phyloP scores from a whole-genome alignment of 1,140 invertebrate genomes.

The Parapsyche elsis region DNA sequence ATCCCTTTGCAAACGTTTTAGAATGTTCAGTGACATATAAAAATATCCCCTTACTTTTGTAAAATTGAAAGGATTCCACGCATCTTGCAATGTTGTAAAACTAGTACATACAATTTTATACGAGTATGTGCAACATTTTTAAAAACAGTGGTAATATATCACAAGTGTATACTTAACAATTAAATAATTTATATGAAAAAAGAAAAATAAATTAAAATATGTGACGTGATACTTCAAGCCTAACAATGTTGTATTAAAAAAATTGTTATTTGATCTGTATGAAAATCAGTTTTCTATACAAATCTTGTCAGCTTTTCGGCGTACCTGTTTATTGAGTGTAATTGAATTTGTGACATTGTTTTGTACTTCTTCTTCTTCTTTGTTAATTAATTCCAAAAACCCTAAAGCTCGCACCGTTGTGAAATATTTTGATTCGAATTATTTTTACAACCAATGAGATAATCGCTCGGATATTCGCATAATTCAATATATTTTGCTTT shows the following conservation, averaged over 20 bases:
- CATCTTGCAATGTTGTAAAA: too few relatives aligned
- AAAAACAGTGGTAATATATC: too few relatives aligned
- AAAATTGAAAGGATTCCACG: too few relatives aligned
- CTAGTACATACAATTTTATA: too few relatives aligned
- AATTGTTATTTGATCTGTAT: too few relatives aligned
- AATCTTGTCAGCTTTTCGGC: background rate
- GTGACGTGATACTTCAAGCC: too few relatives aligned
- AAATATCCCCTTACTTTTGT: background rate
- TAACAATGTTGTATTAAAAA: too few relatives aligned
- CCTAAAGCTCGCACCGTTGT: background rate
- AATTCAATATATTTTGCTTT: background rate
- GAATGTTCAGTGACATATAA: background rate
- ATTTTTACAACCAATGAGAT: background rate
- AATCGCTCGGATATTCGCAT: background rate
- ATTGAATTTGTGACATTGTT: conserved; percentile 6
- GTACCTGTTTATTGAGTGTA: conserved; percentile 15
- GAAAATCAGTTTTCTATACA: too few relatives aligned
- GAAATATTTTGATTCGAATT: conserved; percentile 4
- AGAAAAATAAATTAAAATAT: too few relatives aligned
- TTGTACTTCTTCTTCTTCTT: conserved; percentile 5
- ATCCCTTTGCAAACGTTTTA: background rate
- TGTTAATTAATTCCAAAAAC: conserved; percentile 16
- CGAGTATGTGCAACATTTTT: too few relatives aligned
- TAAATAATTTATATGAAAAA: too few relatives aligned
- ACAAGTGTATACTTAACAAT: too few relatives aligned